A percentile compares a stretch with the other conserved stretches of the same genome.
phyloP scores from a whole-genome alignment of 2,113 vertebrate species.

The Zapornia atra region DNA sequence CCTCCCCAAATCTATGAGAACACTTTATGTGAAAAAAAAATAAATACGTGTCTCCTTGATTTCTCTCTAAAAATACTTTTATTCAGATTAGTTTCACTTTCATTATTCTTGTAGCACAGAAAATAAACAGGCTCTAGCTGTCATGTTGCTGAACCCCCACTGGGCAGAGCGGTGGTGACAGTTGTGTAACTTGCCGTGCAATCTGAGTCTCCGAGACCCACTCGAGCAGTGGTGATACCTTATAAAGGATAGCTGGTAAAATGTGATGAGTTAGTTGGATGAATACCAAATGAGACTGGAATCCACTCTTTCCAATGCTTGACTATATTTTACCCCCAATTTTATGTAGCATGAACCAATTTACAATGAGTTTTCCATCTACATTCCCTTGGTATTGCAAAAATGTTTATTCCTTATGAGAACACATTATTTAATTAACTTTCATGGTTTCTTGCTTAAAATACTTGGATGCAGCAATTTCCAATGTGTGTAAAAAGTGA shows the following conservation, averaged over 20 bases:
- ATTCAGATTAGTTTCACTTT: background rate
- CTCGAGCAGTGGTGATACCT: slow-evolving; percentile 1
- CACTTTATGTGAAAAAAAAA: background rate
- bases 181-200: slow-evolving; percentile 1
- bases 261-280: background rate
- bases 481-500: background rate
- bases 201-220: background rate
- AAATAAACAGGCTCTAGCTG: background rate
- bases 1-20: background rate
- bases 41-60: background rate
- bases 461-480: background rate
- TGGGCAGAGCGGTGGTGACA: background rate
- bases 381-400: background rate
- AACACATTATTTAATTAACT: background rate
- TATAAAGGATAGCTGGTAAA: slow-evolving; percentile 22
- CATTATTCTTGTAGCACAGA: background rate
- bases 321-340: background rate
- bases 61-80: background rate
- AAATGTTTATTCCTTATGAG: background rate
- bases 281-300: slow-evolving; percentile 13
- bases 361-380: background rate
- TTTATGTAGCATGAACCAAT: background rate
- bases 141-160: background rate
- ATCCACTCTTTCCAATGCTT: background rate
- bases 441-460: background rate